Base-by-base conservation (phyloP, 2,797 vertebrate genomes). In the Lacerta viridis region DNA sequence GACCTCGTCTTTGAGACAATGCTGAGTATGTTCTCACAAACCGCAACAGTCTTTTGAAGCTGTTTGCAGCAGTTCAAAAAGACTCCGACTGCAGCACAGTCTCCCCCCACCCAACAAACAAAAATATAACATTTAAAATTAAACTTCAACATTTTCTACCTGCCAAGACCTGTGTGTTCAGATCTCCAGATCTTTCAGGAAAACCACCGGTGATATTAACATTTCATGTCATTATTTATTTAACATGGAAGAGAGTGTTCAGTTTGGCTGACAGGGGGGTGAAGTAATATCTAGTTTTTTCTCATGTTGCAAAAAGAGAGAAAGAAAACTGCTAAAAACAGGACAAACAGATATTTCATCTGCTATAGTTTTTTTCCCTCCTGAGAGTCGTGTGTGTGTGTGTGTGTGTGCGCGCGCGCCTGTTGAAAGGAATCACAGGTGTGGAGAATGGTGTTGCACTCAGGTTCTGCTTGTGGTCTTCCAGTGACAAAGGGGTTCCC, bases 141-240 rank as follows among this genome's bases (percentile, higher is more conserved):
- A 29, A 90, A 92, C 64, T 80, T 87, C 33, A 91, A 92, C 17
- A 3, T 36, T 87, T 93, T 89, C 20, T 71, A 64, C 78, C 43
- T 87, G 84, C 33, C 74, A 85, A 91, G 59, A 50, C 71, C 69
- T 89, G 25, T 74, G 59, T 90, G 50, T 83, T 88, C 84, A 93
- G 80, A 68, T 84, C 83, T 76, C 74, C 50, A 29, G 2, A 68
- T 91, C 90, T 85, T 89, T 89, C 84, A 86, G 69, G 80, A 90
- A 83, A 93, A 79, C 80, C 88, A 88, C 69, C 86, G 55, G 64
- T 75, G 23, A 76, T 92, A 92, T 91, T 86, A 92, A 89, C 86
- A 90, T 90, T 93, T 91, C 55, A 89, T 93, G 64, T 39, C 77
- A 87, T 86, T 83, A 87, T 90, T 29, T 84, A 74, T 89, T 83